Evolutionary conservation across 2,797 vertebrate genomes (phyloP), one percentile per base, ranked within the genome.

Genomic region (Lophius americanus): DNA sequence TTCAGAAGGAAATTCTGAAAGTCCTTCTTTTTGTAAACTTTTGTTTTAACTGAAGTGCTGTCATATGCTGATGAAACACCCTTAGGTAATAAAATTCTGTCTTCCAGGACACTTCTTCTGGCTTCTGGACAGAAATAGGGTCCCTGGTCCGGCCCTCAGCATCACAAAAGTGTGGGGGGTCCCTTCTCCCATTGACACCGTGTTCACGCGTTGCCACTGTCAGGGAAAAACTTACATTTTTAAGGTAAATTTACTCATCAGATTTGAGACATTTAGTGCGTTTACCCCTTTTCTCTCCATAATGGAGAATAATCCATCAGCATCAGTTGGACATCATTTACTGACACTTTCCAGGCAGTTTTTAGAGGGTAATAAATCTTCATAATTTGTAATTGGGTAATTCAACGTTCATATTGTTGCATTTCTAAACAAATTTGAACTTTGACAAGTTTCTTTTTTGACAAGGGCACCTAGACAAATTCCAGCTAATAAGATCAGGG

Each of bases 191-290:
- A 95, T 99, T 0, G 96, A 99, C 66, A 94, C 97, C 0, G 96
- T 94, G 65, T 99, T 97, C 86, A 98, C 97, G 11, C 94, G 98
- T 80, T 99, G 98, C 84, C 98, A 97, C 91, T 99, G 98, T 72
- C 94, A 96, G 35, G 95, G 96, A 4, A 98, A 98, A 83, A 98
- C 95, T 3, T 99, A 98, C 92, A 96, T 99, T 84, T 94, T 99
- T 67, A 98, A 95, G 95, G 98, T 98, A 83, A 37, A 51, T 3
- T 1, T 7, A 35, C 3, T 38, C 1, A n/a, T 58, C 9, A 37
- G 7, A 53, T 13, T 23, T 23, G 23, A 23, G 23, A 23, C 23
- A 23, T 23, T 23, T 23, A 23, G 23, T 23, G 23, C 23, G 23
- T 23, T 23, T 23, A 23, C 23, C 23, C 23, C 23, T 23, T 23